Percentiles rank a stretch among this genome's conserved stretches.
These are phyloP conservation scores for Pseudorectes ferrugineus DNA, from an alignment of 2,113 vertebrate species.

Conservation along the genomic window DNA sequence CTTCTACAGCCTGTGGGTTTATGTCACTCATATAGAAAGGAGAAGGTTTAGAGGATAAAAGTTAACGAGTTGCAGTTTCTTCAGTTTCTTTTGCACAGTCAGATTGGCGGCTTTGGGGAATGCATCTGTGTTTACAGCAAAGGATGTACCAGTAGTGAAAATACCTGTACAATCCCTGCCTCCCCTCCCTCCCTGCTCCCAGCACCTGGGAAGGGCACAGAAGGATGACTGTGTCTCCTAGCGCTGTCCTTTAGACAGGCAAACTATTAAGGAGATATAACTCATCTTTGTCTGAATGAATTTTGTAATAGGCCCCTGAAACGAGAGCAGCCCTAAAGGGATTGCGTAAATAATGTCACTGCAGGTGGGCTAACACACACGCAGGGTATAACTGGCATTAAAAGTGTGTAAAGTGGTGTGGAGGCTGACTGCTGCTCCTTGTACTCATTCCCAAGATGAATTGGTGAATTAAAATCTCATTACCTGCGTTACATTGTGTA, in stretches of 20 bases:
- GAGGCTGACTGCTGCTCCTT: not conserved
- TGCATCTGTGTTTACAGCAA: not conserved
- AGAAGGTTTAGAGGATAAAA: not conserved
- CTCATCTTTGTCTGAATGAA: not conserved
- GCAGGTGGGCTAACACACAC: not conserved
- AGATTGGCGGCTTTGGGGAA: not conserved
- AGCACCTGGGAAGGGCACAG: not conserved
- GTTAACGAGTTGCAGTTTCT: not conserved
- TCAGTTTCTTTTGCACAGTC: not conserved
- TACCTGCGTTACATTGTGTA: not conserved
- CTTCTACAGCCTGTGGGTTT: not conserved
- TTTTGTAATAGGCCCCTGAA: not conserved
- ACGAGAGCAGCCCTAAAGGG: not conserved
- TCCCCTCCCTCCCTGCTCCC: not conserved
- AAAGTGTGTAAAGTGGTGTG: not conserved
- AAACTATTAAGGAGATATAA: not conserved
- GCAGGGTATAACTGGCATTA: not conserved
- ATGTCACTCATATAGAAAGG: not conserved
- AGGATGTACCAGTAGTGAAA: not conserved
- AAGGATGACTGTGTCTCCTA: not conserved
- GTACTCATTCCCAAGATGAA: slow-evolving; percentile 20
- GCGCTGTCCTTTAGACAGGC: not conserved
- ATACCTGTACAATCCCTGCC: accelerated
- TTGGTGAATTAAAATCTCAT: slow-evolving; percentile 59
- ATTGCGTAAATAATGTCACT: not conserved